Evolutionary conservation across 2,888 invertebrate species (phyloP).

Genomic region (Polietes domitor): DNA sequence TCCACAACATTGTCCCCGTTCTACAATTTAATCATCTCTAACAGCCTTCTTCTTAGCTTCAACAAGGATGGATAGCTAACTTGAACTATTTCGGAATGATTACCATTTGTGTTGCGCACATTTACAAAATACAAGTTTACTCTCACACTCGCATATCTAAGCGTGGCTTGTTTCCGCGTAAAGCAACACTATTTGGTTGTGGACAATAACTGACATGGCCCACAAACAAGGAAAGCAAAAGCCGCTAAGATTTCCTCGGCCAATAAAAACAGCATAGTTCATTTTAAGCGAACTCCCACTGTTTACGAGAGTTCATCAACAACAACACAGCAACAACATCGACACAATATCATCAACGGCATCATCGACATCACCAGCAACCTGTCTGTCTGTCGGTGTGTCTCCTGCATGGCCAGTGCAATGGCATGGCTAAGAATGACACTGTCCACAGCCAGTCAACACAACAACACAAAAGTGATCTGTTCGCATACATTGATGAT

Average conservation of each 20-base stretch:
- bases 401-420: not conserved
- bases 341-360: not conserved
- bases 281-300: slow-evolving; percentile 25
- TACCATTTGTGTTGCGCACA: not conserved
- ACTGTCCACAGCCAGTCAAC: not conserved
- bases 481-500: slow-evolving; percentile 5
- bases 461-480: not conserved
- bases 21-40: too few species aligned
- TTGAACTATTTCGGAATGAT: not conserved
- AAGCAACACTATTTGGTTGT: not conserved
- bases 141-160: not conserved
- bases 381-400: not conserved
- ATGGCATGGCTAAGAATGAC: not conserved
- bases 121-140: not conserved
- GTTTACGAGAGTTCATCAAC: slow-evolving; percentile 22
- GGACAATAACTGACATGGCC: not conserved
- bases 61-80: not conserved
- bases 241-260: not conserved
- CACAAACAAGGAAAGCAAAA: slow-evolving; percentile 10
- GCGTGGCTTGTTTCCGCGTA: not conserved
- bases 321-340: not conserved
- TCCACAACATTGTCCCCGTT: too few species aligned
- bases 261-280: slow-evolving; percentile 1
- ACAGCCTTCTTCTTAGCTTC: not conserved
- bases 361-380: not conserved